These are phyloP conservation scores for Pelecanus crispus DNA, from an alignment of 2,113 vertebrate genomes.

Conservation along the genomic window DNA sequence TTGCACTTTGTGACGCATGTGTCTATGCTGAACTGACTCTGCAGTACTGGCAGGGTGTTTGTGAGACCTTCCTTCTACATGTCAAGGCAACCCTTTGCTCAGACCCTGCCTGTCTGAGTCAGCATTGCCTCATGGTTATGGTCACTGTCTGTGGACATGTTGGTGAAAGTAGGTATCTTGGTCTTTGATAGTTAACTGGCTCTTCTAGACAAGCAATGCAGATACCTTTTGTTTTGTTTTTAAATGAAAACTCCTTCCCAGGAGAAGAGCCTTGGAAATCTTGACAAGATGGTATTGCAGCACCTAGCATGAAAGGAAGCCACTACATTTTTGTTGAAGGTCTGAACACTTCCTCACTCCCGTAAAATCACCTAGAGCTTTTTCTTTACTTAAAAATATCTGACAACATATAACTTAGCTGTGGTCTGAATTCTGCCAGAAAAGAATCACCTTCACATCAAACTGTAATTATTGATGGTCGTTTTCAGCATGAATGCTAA, in stretches of 20 bases:
- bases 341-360: background rate
- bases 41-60: background rate
- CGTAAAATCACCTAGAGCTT: background rate
- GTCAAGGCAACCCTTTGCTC: background rate
- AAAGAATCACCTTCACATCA: background rate
- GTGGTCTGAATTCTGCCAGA: background rate
- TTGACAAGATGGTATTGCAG: background rate
- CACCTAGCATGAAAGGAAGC: background rate
- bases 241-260: background rate
- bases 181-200: background rate
- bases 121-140: background rate
- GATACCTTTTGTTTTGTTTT: background rate
- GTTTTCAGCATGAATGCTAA: background rate
- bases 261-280: background rate
- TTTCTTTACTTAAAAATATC: background rate
- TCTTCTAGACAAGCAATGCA: background rate
- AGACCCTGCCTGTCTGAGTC: background rate
- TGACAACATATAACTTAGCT: background rate
- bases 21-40: background rate
- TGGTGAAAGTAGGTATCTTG: background rate
- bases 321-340: background rate
- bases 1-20: fast-evolving
- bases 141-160: background rate
- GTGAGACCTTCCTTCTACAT: background rate
- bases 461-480: background rate